Conservation (phyloP, 2,888 invertebrate genomes). For the Sphinx pinastri region DNA sequence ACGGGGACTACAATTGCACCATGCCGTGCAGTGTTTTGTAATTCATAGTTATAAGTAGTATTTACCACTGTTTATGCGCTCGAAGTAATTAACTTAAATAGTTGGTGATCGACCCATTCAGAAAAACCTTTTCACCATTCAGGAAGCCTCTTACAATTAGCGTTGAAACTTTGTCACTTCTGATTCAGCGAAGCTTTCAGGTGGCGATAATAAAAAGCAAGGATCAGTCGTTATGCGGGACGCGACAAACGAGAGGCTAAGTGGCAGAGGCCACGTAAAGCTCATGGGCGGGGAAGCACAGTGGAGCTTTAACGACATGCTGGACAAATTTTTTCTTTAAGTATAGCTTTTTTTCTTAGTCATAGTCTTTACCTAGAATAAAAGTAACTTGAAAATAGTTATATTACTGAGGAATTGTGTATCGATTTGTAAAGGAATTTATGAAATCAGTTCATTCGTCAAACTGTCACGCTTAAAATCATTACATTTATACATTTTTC, state of each 20-base stretch:
- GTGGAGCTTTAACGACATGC: background rate
- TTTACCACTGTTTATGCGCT: background rate
- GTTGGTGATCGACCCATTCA: background rate
- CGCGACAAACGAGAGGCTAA: slow-evolving; percentile 23
- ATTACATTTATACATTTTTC: too few species aligned
- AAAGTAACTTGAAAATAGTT: too few species aligned
- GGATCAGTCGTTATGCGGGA: slow-evolving; percentile 20
- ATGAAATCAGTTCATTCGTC: too few species aligned
- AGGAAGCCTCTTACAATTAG: background rate
- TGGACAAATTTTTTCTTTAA: background rate
- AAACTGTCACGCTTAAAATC: too few species aligned
- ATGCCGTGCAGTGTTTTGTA: too few species aligned
- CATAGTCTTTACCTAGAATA: too few species aligned
- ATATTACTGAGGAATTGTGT: too few species aligned
- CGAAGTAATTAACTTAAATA: background rate
- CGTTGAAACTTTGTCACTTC: background rate
- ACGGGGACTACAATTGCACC: too few species aligned
- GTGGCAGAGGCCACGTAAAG: slow-evolving; percentile 12
- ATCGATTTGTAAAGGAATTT: too few species aligned
- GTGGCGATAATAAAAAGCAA: slow-evolving; percentile 21
- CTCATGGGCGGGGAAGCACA: slow-evolving; percentile 15
- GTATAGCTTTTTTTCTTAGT: background rate
- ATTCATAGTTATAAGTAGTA: too few species aligned
- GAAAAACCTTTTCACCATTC: background rate
- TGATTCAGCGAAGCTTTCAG: slow-evolving; percentile 25